These are phyloP conservation scores for Cetonia aurata DNA, from an alignment of 2,888 invertebrate species.

Conservation along the genomic window DNA sequence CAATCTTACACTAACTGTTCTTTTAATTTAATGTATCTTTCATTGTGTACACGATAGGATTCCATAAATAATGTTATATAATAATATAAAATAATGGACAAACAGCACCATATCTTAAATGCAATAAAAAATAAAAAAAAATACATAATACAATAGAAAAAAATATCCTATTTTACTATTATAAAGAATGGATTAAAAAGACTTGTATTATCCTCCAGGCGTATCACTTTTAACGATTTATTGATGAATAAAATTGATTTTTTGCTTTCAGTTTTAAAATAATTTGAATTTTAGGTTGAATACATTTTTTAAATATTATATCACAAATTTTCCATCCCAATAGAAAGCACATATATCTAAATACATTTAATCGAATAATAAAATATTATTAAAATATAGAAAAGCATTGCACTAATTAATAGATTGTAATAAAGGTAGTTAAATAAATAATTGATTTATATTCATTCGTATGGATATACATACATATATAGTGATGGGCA, in stretches of 20 bases:
- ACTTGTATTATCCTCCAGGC: constrained; percentile 20
- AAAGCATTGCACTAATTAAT: no score
- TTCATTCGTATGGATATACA: not conserved
- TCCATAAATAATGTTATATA: constrained; percentile 19
- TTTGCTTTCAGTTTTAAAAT: no score
- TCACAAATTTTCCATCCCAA: not conserved
- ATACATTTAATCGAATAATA: no score
- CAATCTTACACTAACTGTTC: constrained; percentile 40
- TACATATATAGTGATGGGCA: not conserved
- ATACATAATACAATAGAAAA: constrained; percentile 41
- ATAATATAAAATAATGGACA: constrained; percentile 42
- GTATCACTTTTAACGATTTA: constrained; percentile 2
- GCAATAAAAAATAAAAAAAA: constrained; percentile 42
- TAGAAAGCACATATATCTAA: not conserved
- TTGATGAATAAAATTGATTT: not conserved
- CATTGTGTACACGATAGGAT: not conserved
- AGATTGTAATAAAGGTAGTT: no score
- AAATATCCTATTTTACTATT: constrained; percentile 35
- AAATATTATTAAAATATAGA: no score
- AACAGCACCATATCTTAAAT: constrained; percentile 51
- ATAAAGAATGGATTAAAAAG: constrained; percentile 17
- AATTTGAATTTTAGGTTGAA: no score
- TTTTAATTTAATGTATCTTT: no score
- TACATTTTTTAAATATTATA: not conserved
- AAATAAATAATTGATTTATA: not conserved